Evolutionary conservation across 2,888 invertebrate genomes (phyloP).

Genomic region (Diadegma fenestrale): DNA sequence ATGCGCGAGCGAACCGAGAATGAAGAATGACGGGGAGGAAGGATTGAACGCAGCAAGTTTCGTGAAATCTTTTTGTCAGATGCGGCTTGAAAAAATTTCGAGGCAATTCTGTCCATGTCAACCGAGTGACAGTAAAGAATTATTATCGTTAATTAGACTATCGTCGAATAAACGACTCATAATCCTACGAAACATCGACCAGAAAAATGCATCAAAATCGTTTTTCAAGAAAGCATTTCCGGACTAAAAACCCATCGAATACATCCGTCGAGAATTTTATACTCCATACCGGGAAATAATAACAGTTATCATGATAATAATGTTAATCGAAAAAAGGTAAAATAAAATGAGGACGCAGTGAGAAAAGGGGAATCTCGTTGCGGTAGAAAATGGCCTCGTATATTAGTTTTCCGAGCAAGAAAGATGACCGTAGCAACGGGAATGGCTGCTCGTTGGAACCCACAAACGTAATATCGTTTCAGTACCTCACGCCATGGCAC

Average conservation of each 20-base stretch:
- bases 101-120: not conserved
- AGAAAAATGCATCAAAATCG: slow-evolving; percentile 32
- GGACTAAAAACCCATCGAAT: slow-evolving; percentile 11
- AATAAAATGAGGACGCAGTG: slow-evolving; percentile 13
- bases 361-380: slow-evolving; percentile 56
- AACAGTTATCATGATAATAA: slow-evolving; percentile 15
- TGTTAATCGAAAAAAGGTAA: slow-evolving; percentile 34
- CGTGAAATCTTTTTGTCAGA: slow-evolving; percentile 1
- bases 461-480: slow-evolving; percentile 57
- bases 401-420: slow-evolving; percentile 54
- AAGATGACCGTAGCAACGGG: slow-evolving; percentile 40
- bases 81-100: not conserved
- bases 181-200: not conserved
- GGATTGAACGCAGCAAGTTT: slow-evolving; percentile 29
- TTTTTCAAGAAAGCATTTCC: slow-evolving; percentile 24
- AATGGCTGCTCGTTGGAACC: slow-evolving; percentile 35
- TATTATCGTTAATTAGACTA: not conserved
- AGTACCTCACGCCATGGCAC: slow-evolving; percentile 49
- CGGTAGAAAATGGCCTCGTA: slow-evolving; percentile 62
- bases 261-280: slow-evolving; percentile 22
- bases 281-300: slow-evolving; percentile 14
- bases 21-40: not conserved
- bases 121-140: not conserved
- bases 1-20: slow-evolving; percentile 71
- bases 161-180: no score